Base-by-base conservation (phyloP, 2,888 invertebrate species). In the Esperia sulphurella region DNA sequence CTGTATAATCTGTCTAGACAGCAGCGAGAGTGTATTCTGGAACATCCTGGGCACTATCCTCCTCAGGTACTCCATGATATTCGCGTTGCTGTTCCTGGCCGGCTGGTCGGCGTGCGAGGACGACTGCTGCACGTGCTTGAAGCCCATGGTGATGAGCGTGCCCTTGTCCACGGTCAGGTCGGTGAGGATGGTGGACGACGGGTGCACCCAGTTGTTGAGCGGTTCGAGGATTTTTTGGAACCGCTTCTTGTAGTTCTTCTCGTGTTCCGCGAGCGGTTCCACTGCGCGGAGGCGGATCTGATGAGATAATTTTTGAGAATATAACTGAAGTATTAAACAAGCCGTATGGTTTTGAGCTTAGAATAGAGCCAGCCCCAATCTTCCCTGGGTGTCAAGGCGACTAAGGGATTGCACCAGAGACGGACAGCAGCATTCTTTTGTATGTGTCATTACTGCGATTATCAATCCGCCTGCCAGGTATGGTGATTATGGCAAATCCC, bases 1-100 rank as follows among this genome's bases (percentile, higher is more conserved):
- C 76, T 97, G 97, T 64, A 97, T 96, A 73, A 96, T 95, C 79
- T 95, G 95, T 42, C 95, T 90, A 1, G 95, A 96, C 0, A 97
- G 83, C 55, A 96, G 75, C 8, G 96, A 95, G 7, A 97, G 79
- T 0, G 96, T 96, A 60, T 96, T 96, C 86, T 96, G 95, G 83
- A 97, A 97, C 96, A 97, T 96, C 65, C 96, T 91, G 0, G 97
- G 97, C 2, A 97, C 96, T 46, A 96, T 95, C 54, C 95, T 91
- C 30, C 96, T 88, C 55, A 97, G 79, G 71, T 97, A 97, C 67
- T 96, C 96, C 97, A 97, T 97, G 7, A 97, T 94, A 47, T 93
- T 93, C 0, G 92, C 91, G 63, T 95, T 95, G 45, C 92, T 92
- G 55, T 92, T 91, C 57, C 91, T 88, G 0, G 87, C 71, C 0